Evolutionary conservation across 2,797 vertebrate species (phyloP).

Genomic region (Etheostoma nigrum): DNA sequence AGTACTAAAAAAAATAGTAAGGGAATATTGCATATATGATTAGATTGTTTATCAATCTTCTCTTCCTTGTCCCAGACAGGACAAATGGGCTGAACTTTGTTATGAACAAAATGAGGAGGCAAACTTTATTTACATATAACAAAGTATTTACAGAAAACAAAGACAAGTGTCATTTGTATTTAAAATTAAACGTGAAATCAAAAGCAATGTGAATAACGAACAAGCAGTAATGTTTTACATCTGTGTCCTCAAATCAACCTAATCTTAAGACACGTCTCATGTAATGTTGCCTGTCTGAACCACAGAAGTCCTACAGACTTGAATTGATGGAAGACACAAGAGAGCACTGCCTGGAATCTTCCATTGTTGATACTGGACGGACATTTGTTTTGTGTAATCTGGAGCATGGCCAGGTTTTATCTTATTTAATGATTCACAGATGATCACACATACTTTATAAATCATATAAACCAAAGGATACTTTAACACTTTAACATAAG

Average conservation of each 20-base stretch:
- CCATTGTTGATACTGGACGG: neutral
- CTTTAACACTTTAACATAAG: neutral
- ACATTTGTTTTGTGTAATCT: constrained; percentile 21
- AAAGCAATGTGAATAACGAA: neutral
- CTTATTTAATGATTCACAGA: neutral
- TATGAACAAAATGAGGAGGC: neutral
- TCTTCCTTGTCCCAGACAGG: neutral
- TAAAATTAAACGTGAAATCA: neutral
- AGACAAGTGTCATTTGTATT: neutral
- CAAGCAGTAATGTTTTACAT: neutral
- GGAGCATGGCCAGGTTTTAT: neutral
- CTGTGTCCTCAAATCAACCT: neutral
- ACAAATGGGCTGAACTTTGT: neutral
- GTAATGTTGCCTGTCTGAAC: neutral
- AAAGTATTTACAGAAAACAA: neutral
- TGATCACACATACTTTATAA: neutral
- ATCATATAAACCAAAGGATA: constrained; percentile 1
- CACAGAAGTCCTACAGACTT: neutral
- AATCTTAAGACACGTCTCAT: neutral
- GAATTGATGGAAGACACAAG: neutral
- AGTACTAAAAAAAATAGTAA: neutral
- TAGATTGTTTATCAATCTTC: neutral
- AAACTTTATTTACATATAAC: neutral
- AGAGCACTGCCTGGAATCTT: neutral
- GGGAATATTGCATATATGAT: neutral